Conservation (phyloP, 2,888 invertebrate genomes). For the Taphrorychus bicolor region DNA sequence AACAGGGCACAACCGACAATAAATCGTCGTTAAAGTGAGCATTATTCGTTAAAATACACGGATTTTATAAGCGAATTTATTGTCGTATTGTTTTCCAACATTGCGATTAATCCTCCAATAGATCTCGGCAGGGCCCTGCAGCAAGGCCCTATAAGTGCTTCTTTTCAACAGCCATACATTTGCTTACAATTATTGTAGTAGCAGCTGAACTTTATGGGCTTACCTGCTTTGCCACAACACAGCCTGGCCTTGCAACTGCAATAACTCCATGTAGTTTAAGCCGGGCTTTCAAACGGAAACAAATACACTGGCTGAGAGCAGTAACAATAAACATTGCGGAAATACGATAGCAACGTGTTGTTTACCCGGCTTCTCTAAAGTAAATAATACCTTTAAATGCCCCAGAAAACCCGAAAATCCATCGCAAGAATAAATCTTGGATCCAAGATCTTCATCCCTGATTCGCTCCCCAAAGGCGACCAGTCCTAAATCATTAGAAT, state of each 20-base stretch:
- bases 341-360: background rate
- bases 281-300: background rate
- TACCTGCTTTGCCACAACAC: background rate
- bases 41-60: slow-evolving; percentile 26
- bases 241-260: background rate
- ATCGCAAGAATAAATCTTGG: background rate
- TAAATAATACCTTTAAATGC: background rate
- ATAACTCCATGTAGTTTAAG: background rate
- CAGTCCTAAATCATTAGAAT: slow-evolving; percentile 35
- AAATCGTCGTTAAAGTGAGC: slow-evolving; percentile 27
- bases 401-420: background rate
- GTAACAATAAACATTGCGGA: background rate
- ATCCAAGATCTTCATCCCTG: slow-evolving; percentile 13
- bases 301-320: background rate
- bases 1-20: slow-evolving; percentile 24
- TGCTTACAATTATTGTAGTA: background rate
- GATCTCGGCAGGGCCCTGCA: background rate
- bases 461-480: slow-evolving; percentile 1
- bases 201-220: background rate
- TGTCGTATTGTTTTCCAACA: slow-evolving; percentile 1
- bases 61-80: slow-evolving; percentile 25
- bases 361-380: background rate
- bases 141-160: background rate
- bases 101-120: background rate
- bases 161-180: background rate